Conservation (phyloP, 2,797 vertebrate species). For the Amblyopsis hoosieri region DNA sequence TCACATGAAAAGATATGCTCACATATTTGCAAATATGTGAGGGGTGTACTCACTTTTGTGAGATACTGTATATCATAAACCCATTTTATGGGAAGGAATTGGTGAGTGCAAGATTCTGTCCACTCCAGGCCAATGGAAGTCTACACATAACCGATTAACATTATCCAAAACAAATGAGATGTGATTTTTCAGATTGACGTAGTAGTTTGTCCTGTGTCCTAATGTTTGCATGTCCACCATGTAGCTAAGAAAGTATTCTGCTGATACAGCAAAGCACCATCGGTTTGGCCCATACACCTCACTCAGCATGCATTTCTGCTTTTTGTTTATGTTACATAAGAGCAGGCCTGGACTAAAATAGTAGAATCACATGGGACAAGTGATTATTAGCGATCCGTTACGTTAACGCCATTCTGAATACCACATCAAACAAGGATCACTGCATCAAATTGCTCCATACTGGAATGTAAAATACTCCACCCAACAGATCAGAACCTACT, state of each 20-base stretch:
- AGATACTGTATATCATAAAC: neutral
- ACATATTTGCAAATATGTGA: too few relatives aligned
- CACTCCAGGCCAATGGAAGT: slow-evolving; percentile 13
- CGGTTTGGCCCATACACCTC: slow-evolving; percentile 32
- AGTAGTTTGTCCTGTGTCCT: slow-evolving; percentile 12
- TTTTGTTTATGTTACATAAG: slow-evolving; percentile 49
- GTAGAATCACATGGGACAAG: neutral
- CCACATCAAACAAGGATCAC: neutral
- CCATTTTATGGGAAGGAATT: too few relatives aligned
- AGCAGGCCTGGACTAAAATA: slow-evolving; percentile 21
- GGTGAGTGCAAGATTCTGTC: neutral
- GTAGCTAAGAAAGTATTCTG: slow-evolving; percentile 33
- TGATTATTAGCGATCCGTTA: neutral
- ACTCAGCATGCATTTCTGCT: slow-evolving; percentile 55
- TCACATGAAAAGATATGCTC: too few relatives aligned
- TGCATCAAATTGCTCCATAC: neutral
- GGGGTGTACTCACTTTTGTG: too few relatives aligned
- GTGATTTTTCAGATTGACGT: neutral
- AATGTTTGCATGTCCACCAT: slow-evolving; percentile 20
- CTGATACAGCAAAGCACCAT: slow-evolving; percentile 52
- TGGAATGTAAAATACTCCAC: neutral
- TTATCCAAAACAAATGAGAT: too few relatives aligned
- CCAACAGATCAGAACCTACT: slow-evolving; percentile 56
- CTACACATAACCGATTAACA: slow-evolving; percentile 5
- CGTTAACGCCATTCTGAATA: neutral